These are phyloP conservation scores for Macrotis lagotis DNA, from an alignment of 2,113 vertebrate genomes.

Conservation along the genomic window DNA sequence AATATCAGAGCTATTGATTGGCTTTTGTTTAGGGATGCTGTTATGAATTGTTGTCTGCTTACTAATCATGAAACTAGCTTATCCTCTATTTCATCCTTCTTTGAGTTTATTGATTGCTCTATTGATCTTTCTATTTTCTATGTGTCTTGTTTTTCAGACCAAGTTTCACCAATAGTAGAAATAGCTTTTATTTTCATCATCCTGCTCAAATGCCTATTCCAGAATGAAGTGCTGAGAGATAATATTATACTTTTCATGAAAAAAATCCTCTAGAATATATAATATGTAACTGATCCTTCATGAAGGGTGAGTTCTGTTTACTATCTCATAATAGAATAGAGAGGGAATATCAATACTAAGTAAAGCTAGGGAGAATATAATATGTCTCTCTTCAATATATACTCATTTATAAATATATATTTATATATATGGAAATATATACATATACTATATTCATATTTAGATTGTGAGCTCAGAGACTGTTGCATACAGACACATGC, in stretches of 20 bases:
- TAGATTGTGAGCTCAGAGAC: background rate
- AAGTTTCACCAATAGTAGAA: conserved; percentile 64
- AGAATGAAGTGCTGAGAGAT: conserved; percentile 58
- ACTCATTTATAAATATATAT: too few species aligned
- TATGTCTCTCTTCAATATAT: background rate
- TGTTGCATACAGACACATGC: background rate
- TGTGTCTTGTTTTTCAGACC: conserved; percentile 62
- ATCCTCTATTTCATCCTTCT: conserved; percentile 67
- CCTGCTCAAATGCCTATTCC: conserved; percentile 38
- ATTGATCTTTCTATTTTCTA: conserved; percentile 68
- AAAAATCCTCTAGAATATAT: conserved; percentile 13
- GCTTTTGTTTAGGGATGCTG: conserved; percentile 48
- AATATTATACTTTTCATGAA: conserved; percentile 7
- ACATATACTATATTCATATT: too few species aligned
- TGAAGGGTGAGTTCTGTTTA: background rate
- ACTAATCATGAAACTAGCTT: conserved; percentile 53
- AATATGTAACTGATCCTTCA: background rate
- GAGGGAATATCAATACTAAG: background rate
- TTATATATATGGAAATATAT: too few species aligned
- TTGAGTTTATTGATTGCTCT: conserved; percentile 69
- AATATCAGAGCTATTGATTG: conserved; percentile 46
- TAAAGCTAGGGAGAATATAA: background rate
- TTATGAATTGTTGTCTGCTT: conserved; percentile 62
- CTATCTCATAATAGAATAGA: background rate
- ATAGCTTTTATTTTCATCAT: conserved; percentile 56